A percentile compares a stretch with the other conserved stretches of the same genome.
These are phyloP conservation scores for Sanderia malayensis DNA, from an alignment of 30 jellyfish, hydroid and myxozoan species.

Conservation along the genomic window DNA sequence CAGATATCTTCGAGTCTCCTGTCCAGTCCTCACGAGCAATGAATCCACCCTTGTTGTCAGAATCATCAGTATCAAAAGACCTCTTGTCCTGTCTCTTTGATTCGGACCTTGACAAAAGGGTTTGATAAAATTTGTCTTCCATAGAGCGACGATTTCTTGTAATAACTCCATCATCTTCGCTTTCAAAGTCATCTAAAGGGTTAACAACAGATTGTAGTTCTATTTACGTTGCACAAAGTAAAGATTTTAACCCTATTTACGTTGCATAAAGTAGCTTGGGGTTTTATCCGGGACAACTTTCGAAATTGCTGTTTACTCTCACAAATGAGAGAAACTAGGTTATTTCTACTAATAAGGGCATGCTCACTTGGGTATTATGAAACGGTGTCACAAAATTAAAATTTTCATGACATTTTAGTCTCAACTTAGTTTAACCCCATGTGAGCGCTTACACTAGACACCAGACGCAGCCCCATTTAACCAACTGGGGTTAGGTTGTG, in stretches of 20 bases:
- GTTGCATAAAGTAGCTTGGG: neutral
- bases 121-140: constrained; percentile 77
- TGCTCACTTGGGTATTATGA: too few species aligned
- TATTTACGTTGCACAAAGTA: too few species aligned
- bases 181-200: constrained; percentile 61
- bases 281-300: neutral
- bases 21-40: constrained; percentile 85
- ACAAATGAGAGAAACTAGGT: too few species aligned
- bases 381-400: too few species aligned
- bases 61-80: constrained; percentile 78
- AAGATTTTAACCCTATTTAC: neutral
- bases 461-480: too few species aligned
- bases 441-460: too few species aligned
- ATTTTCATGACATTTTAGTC: too few species aligned
- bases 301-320: neutral
- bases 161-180: constrained; percentile 35
- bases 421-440: too few species aligned
- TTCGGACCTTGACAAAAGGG: constrained; percentile 76
- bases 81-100: constrained; percentile 73
- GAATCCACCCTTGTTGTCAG: constrained; percentile 73
- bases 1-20: constrained; percentile 84
- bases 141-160: constrained; percentile 55
- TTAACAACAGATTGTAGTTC: too few species aligned
- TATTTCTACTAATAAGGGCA: too few species aligned
- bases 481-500: too few species aligned